Percentiles rank a stretch among this genome's conserved stretches.
Evolutionary conservation across 2,113 vertebrate genomes (phyloP).

Genomic region (Nesoenas mayeri): DNA sequence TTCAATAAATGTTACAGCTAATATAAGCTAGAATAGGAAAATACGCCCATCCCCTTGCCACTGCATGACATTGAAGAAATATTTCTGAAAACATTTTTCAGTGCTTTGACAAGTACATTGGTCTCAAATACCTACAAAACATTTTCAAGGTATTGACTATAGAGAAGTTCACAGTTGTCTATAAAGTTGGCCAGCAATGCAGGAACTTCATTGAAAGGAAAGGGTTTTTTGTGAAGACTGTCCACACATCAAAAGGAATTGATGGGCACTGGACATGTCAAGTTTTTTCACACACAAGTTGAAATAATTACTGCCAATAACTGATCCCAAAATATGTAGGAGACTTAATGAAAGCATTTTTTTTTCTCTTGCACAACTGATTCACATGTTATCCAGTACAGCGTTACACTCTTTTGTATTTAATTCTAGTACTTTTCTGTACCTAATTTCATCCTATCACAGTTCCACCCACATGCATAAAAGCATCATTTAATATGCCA

Average conservation of each 20-base stretch:
- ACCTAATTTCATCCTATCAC: background rate
- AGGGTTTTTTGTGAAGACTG: background rate
- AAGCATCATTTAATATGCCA: background rate
- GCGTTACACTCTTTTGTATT: background rate
- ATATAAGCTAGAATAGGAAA: background rate
- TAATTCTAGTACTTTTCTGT: background rate
- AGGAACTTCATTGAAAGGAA: background rate
- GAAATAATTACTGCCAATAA: background rate
- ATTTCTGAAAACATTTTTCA: background rate
- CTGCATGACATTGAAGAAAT: background rate
- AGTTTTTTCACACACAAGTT: background rate
- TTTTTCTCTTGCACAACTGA: background rate
- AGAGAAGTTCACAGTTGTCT: background rate
- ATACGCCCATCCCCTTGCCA: background rate
- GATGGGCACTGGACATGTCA: background rate
- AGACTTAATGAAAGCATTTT: fast-evolving
- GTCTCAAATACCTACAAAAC: background rate
- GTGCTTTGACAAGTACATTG: background rate
- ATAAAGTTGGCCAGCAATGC: background rate
- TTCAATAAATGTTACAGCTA: background rate
- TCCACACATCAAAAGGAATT: background rate
- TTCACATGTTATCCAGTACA: background rate
- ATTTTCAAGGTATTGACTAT: background rate
- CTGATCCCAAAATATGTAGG: background rate
- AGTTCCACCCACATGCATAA: background rate